Conservation (phyloP, 2,797 vertebrate genomes). For the Lithobates sylvaticus region DNA sequence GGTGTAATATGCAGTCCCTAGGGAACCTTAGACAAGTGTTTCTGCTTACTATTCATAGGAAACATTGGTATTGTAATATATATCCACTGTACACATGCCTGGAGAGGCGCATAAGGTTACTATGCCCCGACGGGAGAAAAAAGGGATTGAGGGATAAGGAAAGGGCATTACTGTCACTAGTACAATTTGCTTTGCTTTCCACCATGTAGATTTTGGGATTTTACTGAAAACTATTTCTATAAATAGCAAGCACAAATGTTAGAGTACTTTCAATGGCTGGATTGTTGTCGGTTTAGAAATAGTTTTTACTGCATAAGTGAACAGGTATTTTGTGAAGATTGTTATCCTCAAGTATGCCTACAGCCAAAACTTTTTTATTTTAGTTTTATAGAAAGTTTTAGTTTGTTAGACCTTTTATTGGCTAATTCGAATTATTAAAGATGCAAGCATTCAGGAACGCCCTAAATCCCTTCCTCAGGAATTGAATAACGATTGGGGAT, state of each 20-base stretch:
- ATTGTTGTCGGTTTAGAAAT: too few species aligned
- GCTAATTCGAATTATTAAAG: too few species aligned
- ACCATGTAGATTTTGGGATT: conserved; percentile 42
- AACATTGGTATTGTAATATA: conserved; percentile 4
- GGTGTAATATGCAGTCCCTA: neutral
- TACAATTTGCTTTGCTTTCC: conserved; percentile 23
- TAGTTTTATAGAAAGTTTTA: too few species aligned
- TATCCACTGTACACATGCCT: neutral
- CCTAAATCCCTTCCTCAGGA: too few species aligned
- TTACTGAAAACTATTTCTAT: conserved; percentile 28
- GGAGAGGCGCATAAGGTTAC: conserved; percentile 7
- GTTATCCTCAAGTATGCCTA: too few species aligned
- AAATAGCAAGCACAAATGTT: conserved; percentile 30
- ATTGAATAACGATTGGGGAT: too few species aligned
- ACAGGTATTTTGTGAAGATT: too few species aligned
- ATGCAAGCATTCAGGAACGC: too few species aligned
- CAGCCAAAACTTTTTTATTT: too few species aligned
- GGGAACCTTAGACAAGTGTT: conserved; percentile 4
- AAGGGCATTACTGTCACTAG: conserved; percentile 35
- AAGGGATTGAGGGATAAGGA: conserved; percentile 20
- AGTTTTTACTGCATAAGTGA: too few species aligned
- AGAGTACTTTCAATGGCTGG: too few species aligned
- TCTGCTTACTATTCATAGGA: conserved; percentile 31
- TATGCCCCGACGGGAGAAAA: conserved; percentile 4
- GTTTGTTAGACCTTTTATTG: too few species aligned